A percentile compares a stretch with the other conserved stretches of the same genome.
phyloP scores from a whole-genome alignment of 2,113 vertebrate species.

The Polypterus bichir region DNA sequence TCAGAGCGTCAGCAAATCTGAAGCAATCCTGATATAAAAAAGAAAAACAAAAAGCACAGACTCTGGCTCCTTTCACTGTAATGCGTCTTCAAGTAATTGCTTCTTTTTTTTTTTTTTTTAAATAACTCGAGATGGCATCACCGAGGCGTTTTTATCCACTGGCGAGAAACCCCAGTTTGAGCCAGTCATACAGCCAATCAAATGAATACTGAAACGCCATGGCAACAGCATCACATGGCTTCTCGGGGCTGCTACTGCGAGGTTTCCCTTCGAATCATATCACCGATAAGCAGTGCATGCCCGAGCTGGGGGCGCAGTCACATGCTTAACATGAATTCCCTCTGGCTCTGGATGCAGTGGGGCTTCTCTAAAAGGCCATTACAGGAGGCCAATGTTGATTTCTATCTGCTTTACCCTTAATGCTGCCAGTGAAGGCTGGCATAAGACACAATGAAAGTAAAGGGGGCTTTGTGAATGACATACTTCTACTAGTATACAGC shows the following conservation, averaged over 20 bases:
- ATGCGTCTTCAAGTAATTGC: no score
- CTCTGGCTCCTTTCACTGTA: no score
- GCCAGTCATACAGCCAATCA: slow-evolving; percentile 27
- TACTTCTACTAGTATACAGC: background rate
- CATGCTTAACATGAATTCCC: slow-evolving; percentile 21
- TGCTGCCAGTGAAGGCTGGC: slow-evolving; percentile 25
- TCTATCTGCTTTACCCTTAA: slow-evolving; percentile 8
- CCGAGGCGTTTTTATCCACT: slow-evolving; percentile 14
- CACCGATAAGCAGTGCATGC: slow-evolving; percentile 21
- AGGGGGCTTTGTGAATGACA: background rate
- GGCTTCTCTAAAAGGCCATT: slow-evolving; percentile 13
- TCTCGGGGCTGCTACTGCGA: slow-evolving; percentile 26
- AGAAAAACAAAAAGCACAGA: no score
- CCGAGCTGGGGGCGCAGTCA: slow-evolving; percentile 26
- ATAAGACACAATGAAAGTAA: slow-evolving; percentile 34
- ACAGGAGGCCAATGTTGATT: slow-evolving; percentile 3
- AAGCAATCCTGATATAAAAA: no score
- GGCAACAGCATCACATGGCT: slow-evolving; percentile 51
- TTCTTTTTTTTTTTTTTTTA: no score
- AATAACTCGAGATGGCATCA: slow-evolving; percentile 30
- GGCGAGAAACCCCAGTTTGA: slow-evolving; percentile 17
- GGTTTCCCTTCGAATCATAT: slow-evolving; percentile 39
- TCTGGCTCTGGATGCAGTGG: slow-evolving; percentile 17
- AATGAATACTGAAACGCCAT: slow-evolving; percentile 49
- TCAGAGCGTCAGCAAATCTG: no score